A percentile compares a stretch with the other conserved stretches of the same genome.
phyloP scores from a whole-genome alignment of 2,113 vertebrate species.

The Romanogobio albipinnatus region DNA sequence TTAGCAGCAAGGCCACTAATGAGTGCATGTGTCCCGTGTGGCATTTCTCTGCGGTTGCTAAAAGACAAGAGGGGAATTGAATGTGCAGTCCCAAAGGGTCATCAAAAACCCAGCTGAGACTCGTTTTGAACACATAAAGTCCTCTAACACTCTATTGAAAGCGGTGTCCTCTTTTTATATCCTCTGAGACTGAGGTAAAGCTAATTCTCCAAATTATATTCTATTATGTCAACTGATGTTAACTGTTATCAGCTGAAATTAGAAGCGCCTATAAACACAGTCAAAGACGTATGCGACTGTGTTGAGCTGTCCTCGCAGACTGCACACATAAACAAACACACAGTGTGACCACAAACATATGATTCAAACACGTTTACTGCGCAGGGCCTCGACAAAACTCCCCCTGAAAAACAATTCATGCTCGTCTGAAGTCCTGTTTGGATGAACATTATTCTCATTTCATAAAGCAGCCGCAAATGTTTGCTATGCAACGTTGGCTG shows the following conservation, averaged over 20 bases:
- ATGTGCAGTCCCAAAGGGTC: constrained; percentile 41
- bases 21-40: constrained; percentile 59
- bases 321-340: neutral
- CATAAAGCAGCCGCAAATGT: neutral
- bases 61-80: constrained; percentile 45
- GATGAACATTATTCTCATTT: neutral
- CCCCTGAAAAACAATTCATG: neutral
- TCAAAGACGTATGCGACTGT: neutral
- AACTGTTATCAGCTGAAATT: neutral
- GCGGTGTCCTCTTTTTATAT: neutral
- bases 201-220: constrained; percentile 1
- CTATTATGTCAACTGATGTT: constrained; percentile 4
- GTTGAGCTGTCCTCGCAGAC: neutral
- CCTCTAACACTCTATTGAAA: neutral
- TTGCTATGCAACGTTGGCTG: too few species aligned
- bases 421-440: too few species aligned
- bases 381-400: neutral
- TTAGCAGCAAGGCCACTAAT: constrained; percentile 69
- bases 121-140: neutral
- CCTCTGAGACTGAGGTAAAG: neutral
- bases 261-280: neutral
- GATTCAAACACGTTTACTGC: neutral
- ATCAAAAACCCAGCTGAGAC: neutral
- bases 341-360: neutral
- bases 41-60: constrained; percentile 50